Evolutionary conservation across 2,113 vertebrate genomes (phyloP).

Genomic region (Nothoprocta perdicaria): DNA sequence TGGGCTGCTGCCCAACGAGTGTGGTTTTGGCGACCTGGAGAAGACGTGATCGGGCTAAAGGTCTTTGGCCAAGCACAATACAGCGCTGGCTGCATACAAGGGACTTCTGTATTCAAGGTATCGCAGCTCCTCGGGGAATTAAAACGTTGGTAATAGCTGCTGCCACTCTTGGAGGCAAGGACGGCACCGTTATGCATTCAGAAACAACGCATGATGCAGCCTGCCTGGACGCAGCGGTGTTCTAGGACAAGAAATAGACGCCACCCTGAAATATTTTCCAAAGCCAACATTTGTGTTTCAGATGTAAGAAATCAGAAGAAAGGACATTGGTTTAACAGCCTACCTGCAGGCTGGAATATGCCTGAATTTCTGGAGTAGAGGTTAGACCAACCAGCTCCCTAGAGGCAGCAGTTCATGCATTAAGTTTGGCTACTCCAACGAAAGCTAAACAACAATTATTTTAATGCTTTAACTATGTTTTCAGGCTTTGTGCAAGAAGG

Average conservation of each 20-base stretch:
- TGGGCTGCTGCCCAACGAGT: neutral
- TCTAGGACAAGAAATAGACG: neutral
- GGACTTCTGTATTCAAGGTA: neutral
- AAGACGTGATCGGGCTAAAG: slow-evolving; percentile 27
- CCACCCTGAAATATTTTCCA: fast-evolving
- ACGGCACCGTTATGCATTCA: fast-evolving
- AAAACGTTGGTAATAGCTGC: neutral
- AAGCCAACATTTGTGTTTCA: neutral
- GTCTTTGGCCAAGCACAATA: neutral
- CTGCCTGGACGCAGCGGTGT: fast-evolving
- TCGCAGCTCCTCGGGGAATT: fast-evolving
- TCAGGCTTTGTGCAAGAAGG: slow-evolving; percentile 51
- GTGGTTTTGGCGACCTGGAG: slow-evolving; percentile 30
- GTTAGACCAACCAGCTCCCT: slow-evolving; percentile 31
- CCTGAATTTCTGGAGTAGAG: neutral
- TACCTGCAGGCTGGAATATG: slow-evolving; percentile 47
- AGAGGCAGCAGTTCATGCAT: slow-evolving; percentile 21
- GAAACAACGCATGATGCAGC: neutral
- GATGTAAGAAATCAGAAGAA: neutral
- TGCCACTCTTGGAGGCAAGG: neutral
- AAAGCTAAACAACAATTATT: slow-evolving; percentile 55
- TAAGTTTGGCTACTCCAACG: neutral
- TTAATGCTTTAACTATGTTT: slow-evolving; percentile 62
- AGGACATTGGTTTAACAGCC: slow-evolving; percentile 44
- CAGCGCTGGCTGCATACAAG: neutral